Evolutionary conservation across 2,888 invertebrate genomes (phyloP).

Genomic region (Apomyelois bistriatella): DNA sequence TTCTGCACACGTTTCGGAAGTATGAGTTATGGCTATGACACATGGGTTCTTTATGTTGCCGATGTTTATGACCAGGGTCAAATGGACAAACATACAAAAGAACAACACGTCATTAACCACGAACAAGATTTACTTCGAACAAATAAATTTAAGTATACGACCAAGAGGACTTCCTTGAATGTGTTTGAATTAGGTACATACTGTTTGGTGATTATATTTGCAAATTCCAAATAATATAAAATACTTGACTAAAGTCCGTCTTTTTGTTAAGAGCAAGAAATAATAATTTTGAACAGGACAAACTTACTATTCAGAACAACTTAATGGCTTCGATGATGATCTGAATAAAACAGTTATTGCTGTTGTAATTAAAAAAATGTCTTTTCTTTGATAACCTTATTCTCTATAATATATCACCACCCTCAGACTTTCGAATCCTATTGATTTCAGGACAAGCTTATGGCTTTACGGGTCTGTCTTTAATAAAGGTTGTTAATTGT

Average conservation of each 20-base stretch:
- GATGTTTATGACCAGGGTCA: constrained; percentile 28
- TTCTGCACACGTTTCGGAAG: constrained; percentile 37
- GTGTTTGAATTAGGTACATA: not conserved
- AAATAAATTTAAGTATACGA: constrained; percentile 8
- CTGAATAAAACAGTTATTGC: no score
- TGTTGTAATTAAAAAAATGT: no score
- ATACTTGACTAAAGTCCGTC: not conserved
- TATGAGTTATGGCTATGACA: constrained; percentile 24
- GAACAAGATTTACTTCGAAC: constrained; percentile 9
- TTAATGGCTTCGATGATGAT: no score
- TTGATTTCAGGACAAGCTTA: no score
- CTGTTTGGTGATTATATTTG: not conserved
- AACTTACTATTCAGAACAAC: no score
- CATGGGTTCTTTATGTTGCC: constrained; percentile 27
- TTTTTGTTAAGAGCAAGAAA: not conserved
- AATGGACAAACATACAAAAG: constrained; percentile 30
- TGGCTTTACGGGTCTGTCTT: no score
- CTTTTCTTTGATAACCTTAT: no score
- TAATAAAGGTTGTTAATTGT: no score
- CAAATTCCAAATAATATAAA: not conserved
- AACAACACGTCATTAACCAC: not conserved
- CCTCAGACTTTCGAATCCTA: no score
- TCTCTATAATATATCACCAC: no score
- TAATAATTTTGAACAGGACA: no score
- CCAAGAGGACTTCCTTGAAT: constrained; percentile 9